Conservation (phyloP, 1,140 invertebrate genomes). For the Lordiphosa clarofinis region DNA sequence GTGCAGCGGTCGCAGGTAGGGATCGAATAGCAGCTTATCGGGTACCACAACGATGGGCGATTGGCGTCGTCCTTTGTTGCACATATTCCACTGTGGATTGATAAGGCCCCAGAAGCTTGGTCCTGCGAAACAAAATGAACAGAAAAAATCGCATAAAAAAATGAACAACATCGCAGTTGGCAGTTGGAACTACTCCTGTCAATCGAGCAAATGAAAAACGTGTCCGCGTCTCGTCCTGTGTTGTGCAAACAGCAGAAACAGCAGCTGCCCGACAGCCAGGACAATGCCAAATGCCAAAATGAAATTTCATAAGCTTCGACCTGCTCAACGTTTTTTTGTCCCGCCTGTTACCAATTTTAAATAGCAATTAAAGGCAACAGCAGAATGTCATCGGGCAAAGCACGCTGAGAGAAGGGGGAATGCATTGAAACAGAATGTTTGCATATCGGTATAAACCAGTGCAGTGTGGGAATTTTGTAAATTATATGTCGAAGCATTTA, state of each 20-base stretch:
- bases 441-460: too few relatives aligned
- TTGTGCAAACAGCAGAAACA: conserved; percentile 35
- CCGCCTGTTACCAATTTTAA: conserved; percentile 44
- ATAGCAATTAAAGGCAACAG: conserved; percentile 61
- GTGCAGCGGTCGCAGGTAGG: conserved; percentile 91
- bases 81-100: conserved; percentile 98
- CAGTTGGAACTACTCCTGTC: conserved; percentile 23
- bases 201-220: conserved; percentile 63
- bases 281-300: conserved; percentile 56
- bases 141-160: conserved; percentile 29
- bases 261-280: conserved; percentile 11
- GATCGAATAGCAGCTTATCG: conserved; percentile 94
- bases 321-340: conserved; percentile 1
- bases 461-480: too few relatives aligned
- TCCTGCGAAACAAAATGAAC: conserved; percentile 83
- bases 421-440: not conserved
- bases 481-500: too few relatives aligned
- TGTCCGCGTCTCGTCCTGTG: conserved; percentile 44
- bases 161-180: not conserved
- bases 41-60: conserved; percentile 98
- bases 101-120: conserved; percentile 98
- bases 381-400: too few relatives aligned
- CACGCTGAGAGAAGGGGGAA: too few relatives aligned
- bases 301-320: conserved; percentile 63
- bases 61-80: conserved; percentile 94